phyloP scores from a whole-genome alignment of 2,797 vertebrate species.

The Hafferia zeledoni region DNA sequence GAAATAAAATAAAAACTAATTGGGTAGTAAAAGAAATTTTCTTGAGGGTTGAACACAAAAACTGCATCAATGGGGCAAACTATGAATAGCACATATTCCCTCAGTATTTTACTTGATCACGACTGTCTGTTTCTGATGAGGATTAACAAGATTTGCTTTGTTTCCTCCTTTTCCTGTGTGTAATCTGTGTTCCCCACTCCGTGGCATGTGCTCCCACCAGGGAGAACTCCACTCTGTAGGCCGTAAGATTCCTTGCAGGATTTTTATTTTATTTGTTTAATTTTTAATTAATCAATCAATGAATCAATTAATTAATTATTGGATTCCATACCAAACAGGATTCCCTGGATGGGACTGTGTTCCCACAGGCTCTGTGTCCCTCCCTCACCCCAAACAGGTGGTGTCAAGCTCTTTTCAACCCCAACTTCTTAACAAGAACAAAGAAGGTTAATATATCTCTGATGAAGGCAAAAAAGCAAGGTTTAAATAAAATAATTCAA shows the following conservation, averaged over 20 bases:
- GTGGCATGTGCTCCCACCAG: not conserved
- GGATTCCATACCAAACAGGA: accelerated
- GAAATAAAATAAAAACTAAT: slow-evolving; percentile 59
- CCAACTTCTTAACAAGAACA: not conserved
- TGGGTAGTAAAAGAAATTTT: slow-evolving; percentile 33
- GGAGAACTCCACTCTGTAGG: accelerated
- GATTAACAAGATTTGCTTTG: not conserved
- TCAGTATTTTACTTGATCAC: not conserved
- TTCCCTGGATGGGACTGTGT: too few species aligned
- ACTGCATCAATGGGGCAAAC: not conserved
- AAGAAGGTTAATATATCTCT: not conserved
- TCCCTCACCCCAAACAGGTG: not conserved
- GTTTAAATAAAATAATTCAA: not conserved
- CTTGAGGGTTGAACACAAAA: not conserved
- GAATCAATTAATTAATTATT: too few species aligned
- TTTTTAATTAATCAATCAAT: too few species aligned
- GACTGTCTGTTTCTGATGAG: not conserved
- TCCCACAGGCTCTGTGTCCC: not conserved
- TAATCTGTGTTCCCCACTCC: not conserved
- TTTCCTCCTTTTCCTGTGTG: not conserved
- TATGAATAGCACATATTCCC: not conserved
- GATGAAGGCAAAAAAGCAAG: not conserved
- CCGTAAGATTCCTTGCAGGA: not conserved
- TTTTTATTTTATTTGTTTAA: too few species aligned
- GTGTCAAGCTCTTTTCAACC: not conserved